Base-by-base conservation (phyloP, 2,113 vertebrate genomes). In the Microtus ochrogaster region DNA sequence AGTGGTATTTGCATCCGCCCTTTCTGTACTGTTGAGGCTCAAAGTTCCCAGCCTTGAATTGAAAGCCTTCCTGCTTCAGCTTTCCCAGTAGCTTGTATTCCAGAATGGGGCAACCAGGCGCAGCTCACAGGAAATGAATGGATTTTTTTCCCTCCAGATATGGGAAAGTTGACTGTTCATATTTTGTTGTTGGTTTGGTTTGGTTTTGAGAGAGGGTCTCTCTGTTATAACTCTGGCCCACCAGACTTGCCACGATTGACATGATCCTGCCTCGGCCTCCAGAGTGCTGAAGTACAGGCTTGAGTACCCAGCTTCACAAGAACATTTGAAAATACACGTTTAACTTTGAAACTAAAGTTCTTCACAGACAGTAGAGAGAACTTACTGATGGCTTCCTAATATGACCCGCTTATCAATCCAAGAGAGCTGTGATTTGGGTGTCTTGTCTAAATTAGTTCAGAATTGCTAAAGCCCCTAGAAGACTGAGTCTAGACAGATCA, bases 331-430 rank as follows among this genome's bases (percentile, higher is more conserved):
- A 72, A 61, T 91, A 22, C 13, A 73, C 84, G 33, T 49, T 5
- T 24, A 88, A 89, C 44, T 89, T 89, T 81, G 79, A 90, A 97
- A 86, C 68, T 79, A 87, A 83, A 84, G 58, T 90, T 94, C 61
- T 89, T 90, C 41, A 47, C 49, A 58, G 44, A 26, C 52, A 47
- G 22, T 77, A 39, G 52, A 81, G 30, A 79, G 74, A 58, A 58
- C 76, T 44, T 78, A 55, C 24, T 83, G 39, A 74, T 70, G 22
- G 66, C 6, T 47, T 73, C 41, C 65, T 63, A 68, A 16, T 82
- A 28, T 39, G 52, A 82, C 16, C 52, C 92, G 52, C 16, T 72
- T 93, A 89, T 26, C 39, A 52, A 89, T 90, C 49, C 30, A 72
- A 72, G 5, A n/a, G 28, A 63, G n/a, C n/a, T 90, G 47, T 94